Base-by-base conservation (phyloP, 2,888 invertebrate genomes). In the Pseudococcus viburni region DNA sequence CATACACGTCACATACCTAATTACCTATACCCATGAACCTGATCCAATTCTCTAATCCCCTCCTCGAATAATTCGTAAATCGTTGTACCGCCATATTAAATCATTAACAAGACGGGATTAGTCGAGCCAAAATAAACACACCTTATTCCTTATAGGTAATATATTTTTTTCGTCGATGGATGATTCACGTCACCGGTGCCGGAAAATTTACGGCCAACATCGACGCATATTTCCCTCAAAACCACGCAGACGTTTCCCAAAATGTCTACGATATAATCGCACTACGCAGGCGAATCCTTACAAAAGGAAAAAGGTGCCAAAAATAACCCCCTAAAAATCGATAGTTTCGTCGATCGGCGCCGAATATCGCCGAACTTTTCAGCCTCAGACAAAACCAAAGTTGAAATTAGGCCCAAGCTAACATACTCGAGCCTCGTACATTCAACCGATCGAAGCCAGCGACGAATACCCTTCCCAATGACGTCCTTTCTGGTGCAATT, bases 251-350 rank as follows among this genome's bases (percentile, higher is more conserved):
- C 64, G 64, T 15, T 15, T n/a, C n/a, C 5, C 51, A 51, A 12
- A 59, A 64, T 64, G 8, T 64, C 19, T 11, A 22, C 64, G 9
- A 22, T 19, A 22, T 42, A 42, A 42, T 42, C 42, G 9, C 42
- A 42, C 42, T 64, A 64, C 17, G n/a, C 59, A 59, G 19, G n/a
- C n/a, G 59, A 59, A 59, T 59, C 59, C 59, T n/a, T 59, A 59
- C 17, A n/a, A 59, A 59, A 59, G 7, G 15, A n/a, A 64, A 59
- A 64, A 64, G n/a, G n/a, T 8, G 59, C 11, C 48, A 64, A 64
- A 64, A n/a, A 59, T 59, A 59, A 64, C 64, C n/a, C 6, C n/a
- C n/a, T n/a, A 11, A 64, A 64, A 64, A 64, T 64, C 64, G 64
- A 64, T 64, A 64, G 22, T 22, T 22, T 8, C 64, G 22, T 64